Evolutionary conservation across 2,888 invertebrate genomes (phyloP).

Genomic region (Phymatocera aterrima): DNA sequence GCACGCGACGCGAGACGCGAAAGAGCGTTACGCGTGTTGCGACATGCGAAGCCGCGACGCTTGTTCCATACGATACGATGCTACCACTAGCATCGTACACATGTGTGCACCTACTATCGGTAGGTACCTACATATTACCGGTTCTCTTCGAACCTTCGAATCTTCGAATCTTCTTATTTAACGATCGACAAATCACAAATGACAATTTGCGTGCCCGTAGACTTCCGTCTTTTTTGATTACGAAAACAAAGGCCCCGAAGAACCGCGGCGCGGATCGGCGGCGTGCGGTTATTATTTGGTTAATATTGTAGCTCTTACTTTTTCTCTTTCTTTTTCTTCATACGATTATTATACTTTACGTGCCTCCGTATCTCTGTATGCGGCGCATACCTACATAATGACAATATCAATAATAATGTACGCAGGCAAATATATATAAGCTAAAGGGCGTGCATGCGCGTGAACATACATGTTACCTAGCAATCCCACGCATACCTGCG

Average conservation of each 20-base stretch:
- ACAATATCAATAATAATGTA: too few species aligned
- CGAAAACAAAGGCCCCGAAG: neutral
- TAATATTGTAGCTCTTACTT: neutral
- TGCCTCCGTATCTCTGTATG: neutral
- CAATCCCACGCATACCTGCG: conserved; percentile 6
- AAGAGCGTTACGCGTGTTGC: too few species aligned
- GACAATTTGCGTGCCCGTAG: conserved; percentile 26
- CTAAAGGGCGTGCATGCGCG: neutral
- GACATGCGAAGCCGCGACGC: too few species aligned
- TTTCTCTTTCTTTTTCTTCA: neutral
- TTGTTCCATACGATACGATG: too few species aligned
- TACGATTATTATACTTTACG: neutral
- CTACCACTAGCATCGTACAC: too few species aligned
- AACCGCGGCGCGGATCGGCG: neutral
- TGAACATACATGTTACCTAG: neutral
- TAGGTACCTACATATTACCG: neutral
- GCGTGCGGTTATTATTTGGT: too few species aligned
- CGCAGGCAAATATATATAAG: neutral
- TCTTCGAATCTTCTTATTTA: conserved; percentile 26
- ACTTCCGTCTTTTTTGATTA: conserved; percentile 32
- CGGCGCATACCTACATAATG: neutral
- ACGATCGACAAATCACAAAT: conserved; percentile 15
- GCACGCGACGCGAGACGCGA: conserved; percentile 20
- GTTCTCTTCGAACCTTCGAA: conserved; percentile 2
- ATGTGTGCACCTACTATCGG: too few species aligned